Evolutionary conservation across 2,113 vertebrate genomes (phyloP).

Genomic region (Hyperopisus bebe): DNA sequence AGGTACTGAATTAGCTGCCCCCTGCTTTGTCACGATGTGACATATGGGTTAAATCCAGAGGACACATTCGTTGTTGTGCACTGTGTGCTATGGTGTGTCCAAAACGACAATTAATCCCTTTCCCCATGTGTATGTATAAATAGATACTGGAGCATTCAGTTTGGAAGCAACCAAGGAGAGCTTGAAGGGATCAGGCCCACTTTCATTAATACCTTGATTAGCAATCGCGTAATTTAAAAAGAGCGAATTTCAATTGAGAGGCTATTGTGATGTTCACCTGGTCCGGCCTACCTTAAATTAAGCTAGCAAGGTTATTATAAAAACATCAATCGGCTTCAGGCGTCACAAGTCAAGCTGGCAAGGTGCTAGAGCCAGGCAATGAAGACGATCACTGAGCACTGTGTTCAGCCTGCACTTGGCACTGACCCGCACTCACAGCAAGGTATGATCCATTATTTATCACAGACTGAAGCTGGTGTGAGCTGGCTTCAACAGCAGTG

Average conservation of each 20-base stretch:
- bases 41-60: too few relatives aligned
- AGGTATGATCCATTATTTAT: background rate
- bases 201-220: background rate
- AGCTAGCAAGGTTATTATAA: background rate
- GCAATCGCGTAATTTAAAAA: background rate
- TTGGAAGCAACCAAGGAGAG: background rate
- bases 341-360: background rate
- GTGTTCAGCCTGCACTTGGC: background rate
- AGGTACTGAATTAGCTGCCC: too few relatives aligned
- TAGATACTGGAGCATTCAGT: background rate
- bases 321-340: background rate
- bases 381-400: background rate
- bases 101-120: background rate
- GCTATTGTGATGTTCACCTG: background rate
- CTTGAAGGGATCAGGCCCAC: background rate
- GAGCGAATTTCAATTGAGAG: background rate
- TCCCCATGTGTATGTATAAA: background rate
- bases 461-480: background rate
- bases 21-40: too few relatives aligned
- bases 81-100: too few relatives aligned
- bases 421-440: background rate
- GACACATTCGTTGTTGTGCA: too few relatives aligned
- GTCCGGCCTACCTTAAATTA: background rate
- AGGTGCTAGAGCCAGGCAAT: background rate
- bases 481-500: background rate